phyloP scores from a whole-genome alignment of 1,140 invertebrate genomes.

The Spodoptera frugiperda region DNA sequence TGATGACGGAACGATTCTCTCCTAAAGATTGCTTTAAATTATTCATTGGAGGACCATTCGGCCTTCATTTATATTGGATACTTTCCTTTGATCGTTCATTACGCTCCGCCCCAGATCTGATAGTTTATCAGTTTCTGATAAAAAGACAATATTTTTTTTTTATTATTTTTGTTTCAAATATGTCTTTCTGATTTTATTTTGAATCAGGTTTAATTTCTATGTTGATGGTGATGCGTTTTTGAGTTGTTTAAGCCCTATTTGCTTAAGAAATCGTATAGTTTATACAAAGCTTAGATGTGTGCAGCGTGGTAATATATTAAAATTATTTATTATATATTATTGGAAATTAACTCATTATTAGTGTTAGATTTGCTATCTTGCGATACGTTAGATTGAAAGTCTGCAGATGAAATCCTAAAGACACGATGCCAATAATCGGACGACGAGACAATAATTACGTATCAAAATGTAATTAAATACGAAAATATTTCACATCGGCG shows the following conservation, averaged over 20 bases:
- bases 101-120: constrained; percentile 14
- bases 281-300: no score
- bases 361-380: no score
- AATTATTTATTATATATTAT: no score
- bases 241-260: no score
- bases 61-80: constrained; percentile 43
- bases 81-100: constrained; percentile 39
- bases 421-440: no score
- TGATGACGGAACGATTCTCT: constrained; percentile 20
- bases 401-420: no score
- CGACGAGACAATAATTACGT: not conserved
- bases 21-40: constrained; percentile 33
- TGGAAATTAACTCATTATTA: no score
- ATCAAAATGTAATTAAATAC: not conserved
- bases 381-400: no score
- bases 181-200: not conserved
- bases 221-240: no score
- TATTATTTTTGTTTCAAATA: not conserved
- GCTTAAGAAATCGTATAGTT: no score
- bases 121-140: constrained; percentile 29
- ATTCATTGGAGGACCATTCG: constrained; percentile 20
- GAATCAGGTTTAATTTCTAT: no score
- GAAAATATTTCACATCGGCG: not conserved
- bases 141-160: not conserved
- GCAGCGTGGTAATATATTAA: no score